Conservation (phyloP, 2,888 invertebrate species). For the Zootermopsis nevadensis region DNA sequence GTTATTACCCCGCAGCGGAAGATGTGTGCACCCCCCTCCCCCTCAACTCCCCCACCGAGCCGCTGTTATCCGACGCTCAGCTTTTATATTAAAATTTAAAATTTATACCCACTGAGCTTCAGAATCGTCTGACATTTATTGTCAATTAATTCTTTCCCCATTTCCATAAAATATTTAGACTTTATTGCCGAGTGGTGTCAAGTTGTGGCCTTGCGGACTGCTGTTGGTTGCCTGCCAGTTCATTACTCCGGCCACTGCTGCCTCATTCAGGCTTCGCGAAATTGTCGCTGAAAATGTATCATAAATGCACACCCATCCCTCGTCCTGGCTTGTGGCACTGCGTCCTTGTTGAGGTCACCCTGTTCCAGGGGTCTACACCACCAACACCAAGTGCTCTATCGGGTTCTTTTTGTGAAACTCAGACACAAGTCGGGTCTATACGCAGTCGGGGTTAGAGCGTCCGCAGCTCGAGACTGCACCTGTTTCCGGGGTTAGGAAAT, state of each 20-base stretch:
- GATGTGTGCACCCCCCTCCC: neutral
- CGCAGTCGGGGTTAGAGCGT: neutral
- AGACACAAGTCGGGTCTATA: neutral
- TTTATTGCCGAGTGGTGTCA: neutral
- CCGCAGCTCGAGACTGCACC: neutral
- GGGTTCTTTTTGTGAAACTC: too few species aligned
- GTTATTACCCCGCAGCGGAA: constrained; percentile 4
- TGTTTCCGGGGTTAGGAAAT: too few species aligned
- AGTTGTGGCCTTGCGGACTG: too few species aligned
- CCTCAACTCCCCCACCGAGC: neutral
- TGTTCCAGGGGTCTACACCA: too few species aligned
- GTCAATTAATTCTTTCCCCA: neutral
- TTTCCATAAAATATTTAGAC: neutral
- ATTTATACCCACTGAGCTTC: constrained; percentile 6
- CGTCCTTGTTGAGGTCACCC: too few species aligned
- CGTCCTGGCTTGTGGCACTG: too few species aligned
- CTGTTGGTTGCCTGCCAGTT: too few species aligned
- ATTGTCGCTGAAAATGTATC: too few species aligned
- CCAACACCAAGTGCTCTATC: too few species aligned
- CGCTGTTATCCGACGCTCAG: neutral
- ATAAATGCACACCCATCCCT: too few species aligned
- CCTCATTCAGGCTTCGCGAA: too few species aligned
- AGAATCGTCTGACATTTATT: constrained; percentile 5
- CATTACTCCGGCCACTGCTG: too few species aligned
- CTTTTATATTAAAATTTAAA: constrained; percentile 22